A percentile compares a stretch with the other conserved stretches of the same genome.
These are phyloP conservation scores for Glomeris maerens DNA, from an alignment of 1,140 invertebrate species.

Conservation along the genomic window DNA sequence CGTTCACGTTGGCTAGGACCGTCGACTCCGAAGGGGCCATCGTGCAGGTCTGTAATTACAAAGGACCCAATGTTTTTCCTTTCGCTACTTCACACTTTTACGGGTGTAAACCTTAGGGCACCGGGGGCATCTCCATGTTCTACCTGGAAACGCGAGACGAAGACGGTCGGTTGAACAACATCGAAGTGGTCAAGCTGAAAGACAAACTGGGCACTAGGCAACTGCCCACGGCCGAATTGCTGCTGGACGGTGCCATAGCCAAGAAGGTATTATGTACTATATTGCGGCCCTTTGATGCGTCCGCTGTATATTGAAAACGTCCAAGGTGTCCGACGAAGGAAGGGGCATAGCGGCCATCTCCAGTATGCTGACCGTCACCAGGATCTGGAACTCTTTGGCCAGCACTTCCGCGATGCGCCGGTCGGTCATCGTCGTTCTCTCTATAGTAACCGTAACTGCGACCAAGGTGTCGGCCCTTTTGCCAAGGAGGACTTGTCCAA, in stretches of 20 bases:
- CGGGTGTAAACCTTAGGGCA: too few relatives aligned
- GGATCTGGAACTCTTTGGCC: slow-evolving; percentile 40
- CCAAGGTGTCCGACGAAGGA: slow-evolving; percentile 37
- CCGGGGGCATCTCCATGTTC: slow-evolving; percentile 40
- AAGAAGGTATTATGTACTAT: slow-evolving; percentile 24
- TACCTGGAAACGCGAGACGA: slow-evolving; percentile 33
- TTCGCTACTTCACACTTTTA: too few relatives aligned
- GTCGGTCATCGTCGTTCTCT: too few relatives aligned
- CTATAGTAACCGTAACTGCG: too few relatives aligned
- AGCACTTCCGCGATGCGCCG: slow-evolving; percentile 37
- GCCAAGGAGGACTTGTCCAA: too few relatives aligned
- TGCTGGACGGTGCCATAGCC: slow-evolving; percentile 39
- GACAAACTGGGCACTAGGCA: slow-evolving; percentile 43
- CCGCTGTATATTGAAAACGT: slow-evolving; percentile 1
- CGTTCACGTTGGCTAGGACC: slow-evolving; percentile 41
- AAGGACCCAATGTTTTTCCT: slow-evolving; percentile 3
- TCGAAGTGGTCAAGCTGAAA: slow-evolving; percentile 41
- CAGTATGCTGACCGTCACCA: slow-evolving; percentile 44
- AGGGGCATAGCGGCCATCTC: slow-evolving; percentile 40
- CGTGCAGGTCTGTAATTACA: slow-evolving; percentile 23
- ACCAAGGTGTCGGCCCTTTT: too few relatives aligned
- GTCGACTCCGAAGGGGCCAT: slow-evolving; percentile 30
- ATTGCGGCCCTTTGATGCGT: not conserved
- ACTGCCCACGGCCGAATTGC: slow-evolving; percentile 44
- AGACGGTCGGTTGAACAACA: slow-evolving; percentile 36